phyloP scores from a whole-genome alignment of 2,113 vertebrate species.

The Antechinus flavipes region DNA sequence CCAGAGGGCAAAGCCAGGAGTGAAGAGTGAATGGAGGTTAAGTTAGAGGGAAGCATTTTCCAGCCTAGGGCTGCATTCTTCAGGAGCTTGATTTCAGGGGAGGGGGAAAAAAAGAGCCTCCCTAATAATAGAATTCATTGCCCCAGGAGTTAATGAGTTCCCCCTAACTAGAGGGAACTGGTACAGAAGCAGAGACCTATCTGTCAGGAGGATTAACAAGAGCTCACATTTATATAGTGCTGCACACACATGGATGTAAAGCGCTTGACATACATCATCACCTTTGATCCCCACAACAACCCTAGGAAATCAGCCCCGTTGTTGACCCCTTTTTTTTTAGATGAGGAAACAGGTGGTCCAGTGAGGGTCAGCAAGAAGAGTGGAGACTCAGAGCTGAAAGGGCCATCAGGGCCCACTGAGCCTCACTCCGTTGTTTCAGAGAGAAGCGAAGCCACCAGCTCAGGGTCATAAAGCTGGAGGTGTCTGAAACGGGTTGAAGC shows the following conservation, averaged over 20 bases:
- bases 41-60: background rate
- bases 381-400: background rate
- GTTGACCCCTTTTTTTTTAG: background rate
- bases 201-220: background rate
- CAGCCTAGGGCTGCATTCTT: background rate
- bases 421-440: no score
- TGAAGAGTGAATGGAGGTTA: background rate
- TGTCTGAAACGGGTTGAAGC: background rate
- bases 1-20: background rate
- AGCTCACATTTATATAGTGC: background rate
- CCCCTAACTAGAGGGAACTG: background rate
- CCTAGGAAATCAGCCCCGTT: background rate
- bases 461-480: background rate
- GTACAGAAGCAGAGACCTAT: background rate
- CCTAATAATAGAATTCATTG: background rate
- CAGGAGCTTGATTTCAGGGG: background rate
- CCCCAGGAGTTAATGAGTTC: background rate
- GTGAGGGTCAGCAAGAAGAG: background rate
- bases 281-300: background rate
- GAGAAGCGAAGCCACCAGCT: background rate
- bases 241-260: background rate
- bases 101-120: background rate
- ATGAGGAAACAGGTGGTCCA: background rate
- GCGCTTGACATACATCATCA: background rate
- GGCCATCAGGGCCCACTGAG: no score